Evolutionary conservation across 2,113 vertebrate species (phyloP).

Genomic region (Myiozetetes cayanensis): DNA sequence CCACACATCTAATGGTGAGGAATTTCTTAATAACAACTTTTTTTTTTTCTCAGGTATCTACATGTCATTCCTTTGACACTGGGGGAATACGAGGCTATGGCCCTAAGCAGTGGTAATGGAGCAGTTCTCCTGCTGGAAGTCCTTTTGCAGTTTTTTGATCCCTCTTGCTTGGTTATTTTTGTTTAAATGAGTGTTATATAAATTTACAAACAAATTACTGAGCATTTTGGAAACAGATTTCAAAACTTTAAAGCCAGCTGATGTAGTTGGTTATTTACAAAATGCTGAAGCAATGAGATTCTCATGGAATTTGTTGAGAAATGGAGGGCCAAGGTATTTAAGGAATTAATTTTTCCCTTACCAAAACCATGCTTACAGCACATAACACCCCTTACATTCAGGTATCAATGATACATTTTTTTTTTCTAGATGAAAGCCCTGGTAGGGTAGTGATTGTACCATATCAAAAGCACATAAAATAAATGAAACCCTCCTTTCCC

Average conservation of each 20-base stretch:
- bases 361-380: background rate
- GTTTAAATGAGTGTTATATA: background rate
- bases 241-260: background rate
- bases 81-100: background rate
- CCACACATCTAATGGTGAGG: background rate
- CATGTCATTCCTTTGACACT: rapidly evolving
- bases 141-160: background rate
- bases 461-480: background rate
- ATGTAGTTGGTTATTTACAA: background rate
- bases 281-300: background rate
- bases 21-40: background rate
- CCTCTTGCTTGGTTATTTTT: background rate
- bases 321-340: background rate
- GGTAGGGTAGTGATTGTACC: background rate
- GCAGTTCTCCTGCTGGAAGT: background rate
- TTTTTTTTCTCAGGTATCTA: background rate
- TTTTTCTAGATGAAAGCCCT: background rate
- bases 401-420: background rate
- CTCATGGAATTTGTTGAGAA: background rate
- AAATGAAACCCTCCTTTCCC: background rate
- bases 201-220: background rate
- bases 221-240: background rate
- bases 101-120: background rate
- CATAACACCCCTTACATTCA: background rate
- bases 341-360: background rate